A percentile compares a stretch with the other conserved stretches of the same genome.
Evolutionary conservation across 2,888 invertebrate genomes (phyloP).

Genomic region (Stenolophus ochropezus): DNA sequence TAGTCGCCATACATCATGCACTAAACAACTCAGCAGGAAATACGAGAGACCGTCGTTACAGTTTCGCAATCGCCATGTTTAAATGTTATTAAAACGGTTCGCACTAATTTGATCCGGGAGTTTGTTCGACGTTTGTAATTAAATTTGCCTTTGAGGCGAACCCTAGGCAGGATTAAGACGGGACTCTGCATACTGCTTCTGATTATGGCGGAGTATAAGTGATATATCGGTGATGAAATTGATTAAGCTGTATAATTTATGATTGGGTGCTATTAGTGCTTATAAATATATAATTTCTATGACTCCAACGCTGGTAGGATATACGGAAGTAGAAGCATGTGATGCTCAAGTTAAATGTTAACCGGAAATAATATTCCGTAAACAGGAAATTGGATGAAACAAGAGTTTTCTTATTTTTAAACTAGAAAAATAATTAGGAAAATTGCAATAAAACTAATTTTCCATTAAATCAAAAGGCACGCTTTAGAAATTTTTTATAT

Average conservation of each 20-base stretch:
- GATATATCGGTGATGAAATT: slow-evolving; percentile 6
- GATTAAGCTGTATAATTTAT: background rate
- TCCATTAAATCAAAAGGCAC: too few relatives aligned
- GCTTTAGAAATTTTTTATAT: too few relatives aligned
- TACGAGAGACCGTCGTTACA: too few relatives aligned
- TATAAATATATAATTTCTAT: background rate
- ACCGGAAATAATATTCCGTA: background rate
- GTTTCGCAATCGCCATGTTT: too few relatives aligned
- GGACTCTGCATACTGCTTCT: background rate
- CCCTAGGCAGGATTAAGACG: slow-evolving; percentile 1
- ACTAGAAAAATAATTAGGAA: too few relatives aligned
- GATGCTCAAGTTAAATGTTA: background rate
- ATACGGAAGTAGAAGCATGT: background rate
- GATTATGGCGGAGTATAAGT: background rate
- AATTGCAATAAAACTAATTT: too few relatives aligned
- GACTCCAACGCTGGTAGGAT: background rate
- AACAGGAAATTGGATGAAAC: background rate
- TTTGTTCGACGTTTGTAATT: slow-evolving; percentile 25
- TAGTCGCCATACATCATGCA: too few relatives aligned
- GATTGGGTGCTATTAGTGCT: background rate
- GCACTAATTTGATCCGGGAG: slow-evolving; percentile 11
- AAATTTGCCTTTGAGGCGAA: slow-evolving; percentile 6
- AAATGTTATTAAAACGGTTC: slow-evolving; percentile 15
- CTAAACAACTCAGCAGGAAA: too few relatives aligned
- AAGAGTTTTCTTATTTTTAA: too few relatives aligned